Conservation (phyloP, 2,113 vertebrate genomes). For the Apus apus region DNA sequence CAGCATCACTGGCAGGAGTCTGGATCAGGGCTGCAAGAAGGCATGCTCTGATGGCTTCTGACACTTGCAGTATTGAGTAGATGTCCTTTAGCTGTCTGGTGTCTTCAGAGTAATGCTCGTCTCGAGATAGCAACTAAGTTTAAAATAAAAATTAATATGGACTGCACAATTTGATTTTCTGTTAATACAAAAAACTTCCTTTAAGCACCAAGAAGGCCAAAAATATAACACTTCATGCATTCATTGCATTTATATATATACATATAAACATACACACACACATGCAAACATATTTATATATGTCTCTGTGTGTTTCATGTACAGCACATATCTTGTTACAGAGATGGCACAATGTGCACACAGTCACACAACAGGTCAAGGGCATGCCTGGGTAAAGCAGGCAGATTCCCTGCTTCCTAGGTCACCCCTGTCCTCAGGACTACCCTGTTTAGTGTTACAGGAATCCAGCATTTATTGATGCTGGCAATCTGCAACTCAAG, state of each 20-base stretch:
- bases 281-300: not conserved
- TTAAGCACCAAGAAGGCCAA: not conserved
- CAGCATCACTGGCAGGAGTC: not conserved
- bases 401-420: not conserved
- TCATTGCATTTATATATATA: not conserved
- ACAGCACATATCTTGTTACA: not conserved
- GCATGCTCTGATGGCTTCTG: not conserved
- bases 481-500: not conserved
- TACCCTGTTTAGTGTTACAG: accelerated
- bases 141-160: not conserved
- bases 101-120: not conserved
- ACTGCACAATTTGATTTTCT: not conserved
- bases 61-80: not conserved
- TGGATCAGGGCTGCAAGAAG: not conserved
- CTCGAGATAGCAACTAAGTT: not conserved
- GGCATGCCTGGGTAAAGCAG: not conserved
- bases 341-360: not conserved
- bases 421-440: not conserved
- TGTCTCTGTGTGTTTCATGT: not conserved
- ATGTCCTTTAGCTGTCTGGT: not conserved
- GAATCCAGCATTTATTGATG: not conserved
- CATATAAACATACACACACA: not conserved
- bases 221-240: not conserved
- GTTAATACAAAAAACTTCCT: not conserved
- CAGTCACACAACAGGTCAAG: not conserved